A percentile compares a stretch with the other conserved stretches of the same genome.
phyloP scores from a whole-genome alignment of 2,113 vertebrate species.

The Cyphomyrus plagiostoma region DNA sequence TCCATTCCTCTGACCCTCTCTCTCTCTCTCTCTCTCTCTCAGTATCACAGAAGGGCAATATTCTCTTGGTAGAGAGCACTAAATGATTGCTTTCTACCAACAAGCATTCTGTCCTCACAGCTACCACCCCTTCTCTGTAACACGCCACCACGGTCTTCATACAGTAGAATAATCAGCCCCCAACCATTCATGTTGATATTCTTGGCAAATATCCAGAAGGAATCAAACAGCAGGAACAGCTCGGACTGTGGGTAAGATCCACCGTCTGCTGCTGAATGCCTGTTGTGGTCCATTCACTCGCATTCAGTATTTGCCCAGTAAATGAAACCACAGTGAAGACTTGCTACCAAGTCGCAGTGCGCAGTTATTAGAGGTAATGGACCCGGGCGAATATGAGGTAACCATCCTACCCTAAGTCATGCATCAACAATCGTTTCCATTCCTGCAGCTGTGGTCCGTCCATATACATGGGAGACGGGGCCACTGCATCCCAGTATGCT shows the following conservation, averaged over 20 bases:
- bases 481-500: background rate
- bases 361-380: background rate
- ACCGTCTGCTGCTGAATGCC: background rate
- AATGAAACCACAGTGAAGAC: background rate
- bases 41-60: background rate
- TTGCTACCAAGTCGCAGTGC: background rate
- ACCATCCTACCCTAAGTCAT: background rate
- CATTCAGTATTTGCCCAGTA: background rate
- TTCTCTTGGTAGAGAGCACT: background rate
- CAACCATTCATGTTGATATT: conserved; percentile 22
- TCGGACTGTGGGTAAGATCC: background rate
- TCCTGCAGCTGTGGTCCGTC: background rate
- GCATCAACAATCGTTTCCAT: background rate
- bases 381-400: background rate
- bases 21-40: conserved; percentile 15
- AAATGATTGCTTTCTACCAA: background rate
- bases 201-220: conserved; percentile 2
- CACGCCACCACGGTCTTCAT: background rate
- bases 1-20: conserved; percentile 31
- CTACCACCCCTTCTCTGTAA: background rate
- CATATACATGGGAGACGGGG: background rate
- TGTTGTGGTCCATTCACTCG: background rate
- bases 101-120: background rate
- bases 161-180: background rate
- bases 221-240: conserved; percentile 5